These are phyloP conservation scores for Pygoscelis antarcticus DNA, from an alignment of 2,113 vertebrate species.

Conservation along the genomic window DNA sequence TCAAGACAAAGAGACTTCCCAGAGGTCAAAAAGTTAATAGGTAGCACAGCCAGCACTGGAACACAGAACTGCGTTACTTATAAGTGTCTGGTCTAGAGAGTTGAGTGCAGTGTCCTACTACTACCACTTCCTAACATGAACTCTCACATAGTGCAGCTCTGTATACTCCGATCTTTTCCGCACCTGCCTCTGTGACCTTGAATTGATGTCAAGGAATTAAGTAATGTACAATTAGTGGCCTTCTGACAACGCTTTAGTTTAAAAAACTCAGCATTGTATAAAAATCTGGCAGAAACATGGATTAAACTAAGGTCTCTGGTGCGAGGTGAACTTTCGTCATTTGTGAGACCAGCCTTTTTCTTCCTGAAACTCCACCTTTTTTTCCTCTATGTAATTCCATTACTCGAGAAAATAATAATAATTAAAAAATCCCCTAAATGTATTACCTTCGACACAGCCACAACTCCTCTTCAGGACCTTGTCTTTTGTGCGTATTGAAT, in stretches of 20 bases:
- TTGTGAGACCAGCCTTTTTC: background rate
- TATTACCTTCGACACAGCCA: background rate
- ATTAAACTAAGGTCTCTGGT: background rate
- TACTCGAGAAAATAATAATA: background rate
- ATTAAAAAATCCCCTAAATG: background rate
- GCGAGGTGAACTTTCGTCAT: background rate
- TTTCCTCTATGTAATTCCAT: background rate
- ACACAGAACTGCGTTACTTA: constrained; percentile 16
- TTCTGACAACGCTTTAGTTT: background rate
- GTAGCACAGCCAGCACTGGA: constrained; percentile 30
- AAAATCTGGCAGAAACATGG: background rate
- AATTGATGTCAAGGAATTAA: background rate
- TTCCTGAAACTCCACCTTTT: background rate
- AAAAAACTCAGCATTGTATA: background rate
- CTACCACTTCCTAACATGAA: background rate
- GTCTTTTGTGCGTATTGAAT: background rate
- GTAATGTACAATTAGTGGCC: background rate
- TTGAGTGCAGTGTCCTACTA: background rate
- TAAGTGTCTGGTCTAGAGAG: background rate
- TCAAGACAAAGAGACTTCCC: constrained; percentile 65
- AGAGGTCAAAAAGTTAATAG: constrained; percentile 62
- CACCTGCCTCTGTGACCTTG: background rate
- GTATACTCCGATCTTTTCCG: background rate
- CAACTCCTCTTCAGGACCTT: background rate
- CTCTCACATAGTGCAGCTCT: background rate